Conservation (phyloP, 2,113 vertebrate genomes). For the Aix galericulata region DNA sequence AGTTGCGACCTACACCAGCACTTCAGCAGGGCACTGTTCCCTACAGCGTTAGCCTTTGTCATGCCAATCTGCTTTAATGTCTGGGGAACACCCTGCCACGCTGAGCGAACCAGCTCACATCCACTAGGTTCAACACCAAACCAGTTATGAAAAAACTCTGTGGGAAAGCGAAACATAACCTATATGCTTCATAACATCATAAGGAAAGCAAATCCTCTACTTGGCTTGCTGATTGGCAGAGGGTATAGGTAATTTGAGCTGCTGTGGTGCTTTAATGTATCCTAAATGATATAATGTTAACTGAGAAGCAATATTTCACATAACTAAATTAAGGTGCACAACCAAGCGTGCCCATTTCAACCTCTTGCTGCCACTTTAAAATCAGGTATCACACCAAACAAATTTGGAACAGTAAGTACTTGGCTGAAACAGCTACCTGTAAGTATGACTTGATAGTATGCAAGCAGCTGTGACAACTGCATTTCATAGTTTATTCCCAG, state of each 20-base stretch:
- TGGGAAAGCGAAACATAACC: not conserved
- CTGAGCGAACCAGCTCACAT: not conserved
- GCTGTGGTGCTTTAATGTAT: not conserved
- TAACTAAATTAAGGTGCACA: not conserved
- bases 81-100: not conserved
- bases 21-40: not conserved
- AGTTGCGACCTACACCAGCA: accelerated
- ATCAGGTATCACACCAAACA: not conserved
- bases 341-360: not conserved
- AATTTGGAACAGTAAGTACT: not conserved
- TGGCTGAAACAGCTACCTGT: not conserved
- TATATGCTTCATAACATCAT: not conserved
- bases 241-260: not conserved
- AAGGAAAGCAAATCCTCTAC: not conserved
- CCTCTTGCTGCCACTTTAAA: not conserved
- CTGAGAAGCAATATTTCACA: not conserved
- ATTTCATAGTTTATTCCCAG: not conserved
- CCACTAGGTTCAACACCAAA: not conserved
- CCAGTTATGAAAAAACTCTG: not conserved
- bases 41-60: not conserved
- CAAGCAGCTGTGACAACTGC: not conserved
- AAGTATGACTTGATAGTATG: not conserved
- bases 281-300: not conserved
- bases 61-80: not conserved
- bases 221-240: not conserved